Conservation (phyloP, 1,140 invertebrate species). For the Trachelipus rathkii region DNA sequence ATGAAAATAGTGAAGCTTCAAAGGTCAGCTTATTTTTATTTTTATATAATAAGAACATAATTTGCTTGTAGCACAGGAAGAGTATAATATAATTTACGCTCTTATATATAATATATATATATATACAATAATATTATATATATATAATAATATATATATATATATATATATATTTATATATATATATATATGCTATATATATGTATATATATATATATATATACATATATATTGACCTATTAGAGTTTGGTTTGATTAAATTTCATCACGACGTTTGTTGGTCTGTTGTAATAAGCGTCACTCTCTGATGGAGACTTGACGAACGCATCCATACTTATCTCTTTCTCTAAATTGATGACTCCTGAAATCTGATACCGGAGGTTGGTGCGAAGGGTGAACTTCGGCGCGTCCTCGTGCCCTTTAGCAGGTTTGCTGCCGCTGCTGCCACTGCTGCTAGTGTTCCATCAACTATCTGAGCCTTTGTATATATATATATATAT, state of each 20-base stretch:
- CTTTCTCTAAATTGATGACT: slow-evolving; percentile 34
- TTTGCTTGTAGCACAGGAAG: too few relatives aligned
- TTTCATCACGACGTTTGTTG: slow-evolving; percentile 8
- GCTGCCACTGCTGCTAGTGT: background rate
- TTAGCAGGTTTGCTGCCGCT: background rate
- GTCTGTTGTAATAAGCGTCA: slow-evolving; percentile 34
- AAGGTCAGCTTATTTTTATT: background rate
- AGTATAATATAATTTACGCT: too few relatives aligned
- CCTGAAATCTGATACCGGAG: slow-evolving; percentile 7
- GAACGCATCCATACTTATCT: slow-evolving; percentile 34
- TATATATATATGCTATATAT: too few relatives aligned
- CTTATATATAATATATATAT: too few relatives aligned
- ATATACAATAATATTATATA: too few relatives aligned
- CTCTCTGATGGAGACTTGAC: slow-evolving; percentile 42
- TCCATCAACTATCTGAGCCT: background rate
- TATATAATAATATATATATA: too few relatives aligned
- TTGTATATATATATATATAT: too few relatives aligned
- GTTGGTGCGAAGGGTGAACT: slow-evolving; percentile 6
- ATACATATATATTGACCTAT: too few relatives aligned
- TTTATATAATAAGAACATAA: too few relatives aligned
- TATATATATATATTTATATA: too few relatives aligned
- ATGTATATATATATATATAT: too few relatives aligned
- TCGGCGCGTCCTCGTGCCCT: background rate
- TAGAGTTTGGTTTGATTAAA: background rate
- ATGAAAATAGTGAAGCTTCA: background rate